Percentiles rank a stretch among this genome's conserved stretches.
These are phyloP conservation scores for Heliconius ismenius DNA, from an alignment of 2,888 invertebrate species.

Conservation along the genomic window DNA sequence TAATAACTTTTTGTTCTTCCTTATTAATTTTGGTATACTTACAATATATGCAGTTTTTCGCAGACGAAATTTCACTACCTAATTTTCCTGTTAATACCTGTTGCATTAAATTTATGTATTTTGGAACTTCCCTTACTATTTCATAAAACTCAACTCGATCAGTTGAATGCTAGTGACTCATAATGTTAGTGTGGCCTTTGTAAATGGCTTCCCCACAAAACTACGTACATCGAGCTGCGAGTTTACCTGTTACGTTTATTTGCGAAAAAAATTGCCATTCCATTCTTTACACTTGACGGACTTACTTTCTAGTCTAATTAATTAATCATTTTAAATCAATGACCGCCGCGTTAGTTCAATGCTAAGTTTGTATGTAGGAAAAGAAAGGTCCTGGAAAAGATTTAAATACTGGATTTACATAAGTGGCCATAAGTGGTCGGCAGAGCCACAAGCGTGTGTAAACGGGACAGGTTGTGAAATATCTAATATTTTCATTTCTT, in stretches of 20 bases:
- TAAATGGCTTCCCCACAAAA: conserved; percentile 15
- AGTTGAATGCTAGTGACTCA: conserved; percentile 11
- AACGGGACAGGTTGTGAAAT: no score
- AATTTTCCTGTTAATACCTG: background rate
- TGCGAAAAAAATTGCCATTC: conserved; percentile 3
- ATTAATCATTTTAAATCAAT: background rate
- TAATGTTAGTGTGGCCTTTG: conserved; percentile 15
- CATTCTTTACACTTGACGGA: background rate
- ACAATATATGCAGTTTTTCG: no score
- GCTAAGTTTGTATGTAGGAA: background rate
- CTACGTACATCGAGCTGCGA: background rate
- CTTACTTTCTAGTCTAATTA: conserved; percentile 2
- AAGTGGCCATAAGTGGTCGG: background rate
- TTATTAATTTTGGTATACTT: no score
- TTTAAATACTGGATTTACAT: background rate
- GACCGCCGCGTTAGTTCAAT: background rate
- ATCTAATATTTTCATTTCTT: no score
- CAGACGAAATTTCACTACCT: no score
- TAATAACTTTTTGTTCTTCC: no score
- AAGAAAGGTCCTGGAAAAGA: background rate
- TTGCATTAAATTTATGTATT: background rate
- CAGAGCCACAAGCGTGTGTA: no score
- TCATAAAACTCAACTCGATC: background rate
- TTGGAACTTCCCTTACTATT: no score
- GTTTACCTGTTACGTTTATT: conserved; percentile 13